Percentiles rank a stretch among this genome's conserved stretches.
Evolutionary conservation across 2,888 invertebrate species (phyloP).

Genomic region (Dysmachus trigonus): DNA sequence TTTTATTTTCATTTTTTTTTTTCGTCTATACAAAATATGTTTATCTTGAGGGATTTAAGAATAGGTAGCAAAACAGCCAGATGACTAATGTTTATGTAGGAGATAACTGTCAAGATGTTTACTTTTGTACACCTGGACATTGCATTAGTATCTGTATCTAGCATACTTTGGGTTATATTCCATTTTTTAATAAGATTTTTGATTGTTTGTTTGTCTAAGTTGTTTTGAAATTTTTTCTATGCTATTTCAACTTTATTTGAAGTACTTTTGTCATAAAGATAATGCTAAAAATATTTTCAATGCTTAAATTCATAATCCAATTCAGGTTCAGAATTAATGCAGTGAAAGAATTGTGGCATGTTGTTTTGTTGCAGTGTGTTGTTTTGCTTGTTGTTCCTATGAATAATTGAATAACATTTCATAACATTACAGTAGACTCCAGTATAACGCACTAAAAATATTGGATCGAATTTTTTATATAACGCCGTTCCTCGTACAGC

Average conservation of each 20-base stretch:
- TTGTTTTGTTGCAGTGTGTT: no score
- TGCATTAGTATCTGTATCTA: background rate
- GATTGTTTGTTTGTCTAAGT: background rate
- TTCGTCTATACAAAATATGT: background rate
- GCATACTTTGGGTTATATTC: background rate
- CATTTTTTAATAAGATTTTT: background rate
- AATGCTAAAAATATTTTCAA: background rate
- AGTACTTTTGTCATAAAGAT: background rate
- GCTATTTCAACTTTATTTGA: background rate
- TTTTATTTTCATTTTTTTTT: background rate
- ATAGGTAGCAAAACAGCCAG: background rate
- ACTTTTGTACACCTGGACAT: background rate
- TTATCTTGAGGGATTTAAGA: background rate
- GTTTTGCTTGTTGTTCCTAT: no score
- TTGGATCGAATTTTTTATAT: no score
- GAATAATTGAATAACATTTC: no score
- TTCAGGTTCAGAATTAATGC: no score
- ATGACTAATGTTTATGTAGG: background rate
- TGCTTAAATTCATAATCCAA: no score
- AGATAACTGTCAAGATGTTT: background rate
- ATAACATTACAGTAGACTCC: no score
- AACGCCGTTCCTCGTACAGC: no score
- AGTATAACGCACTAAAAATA: no score
- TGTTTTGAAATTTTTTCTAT: background rate
- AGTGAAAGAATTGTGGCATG: no score